Conservation (phyloP, 1,140 invertebrate species). For the Aphelinus atriplicis region DNA sequence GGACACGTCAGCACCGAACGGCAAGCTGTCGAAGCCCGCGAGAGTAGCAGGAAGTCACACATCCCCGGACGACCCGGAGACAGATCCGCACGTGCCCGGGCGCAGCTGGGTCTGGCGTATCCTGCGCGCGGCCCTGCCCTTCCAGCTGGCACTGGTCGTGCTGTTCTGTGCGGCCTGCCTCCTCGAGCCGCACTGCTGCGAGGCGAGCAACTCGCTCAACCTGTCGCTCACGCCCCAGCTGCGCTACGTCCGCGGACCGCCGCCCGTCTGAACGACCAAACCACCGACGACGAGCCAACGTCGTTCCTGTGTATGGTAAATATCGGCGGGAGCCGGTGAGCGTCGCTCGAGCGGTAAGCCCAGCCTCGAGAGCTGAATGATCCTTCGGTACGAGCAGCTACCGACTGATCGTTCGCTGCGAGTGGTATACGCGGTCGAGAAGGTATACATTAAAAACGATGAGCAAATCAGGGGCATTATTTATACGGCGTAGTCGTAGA, state of each 20-base stretch:
- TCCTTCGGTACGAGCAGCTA: neutral
- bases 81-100: conserved; percentile 61
- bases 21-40: conserved; percentile 3
- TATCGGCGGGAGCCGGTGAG: neutral
- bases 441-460: no score
- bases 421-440: no score
- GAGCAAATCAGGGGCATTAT: conserved; percentile 34
- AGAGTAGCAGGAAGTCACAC: conserved; percentile 57
- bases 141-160: conserved; percentile 84
- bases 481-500: conserved; percentile 4
- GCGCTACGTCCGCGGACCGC: conserved; percentile 85
- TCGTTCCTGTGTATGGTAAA: no score
- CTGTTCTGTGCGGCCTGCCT: conserved; percentile 84
- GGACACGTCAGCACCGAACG: neutral
- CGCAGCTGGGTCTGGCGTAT: conserved; percentile 80
- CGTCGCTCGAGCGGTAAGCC: neutral
- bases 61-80: conserved; percentile 58
- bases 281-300: neutral
- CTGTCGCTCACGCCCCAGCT: conserved; percentile 85
- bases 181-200: conserved; percentile 85
- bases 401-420: no score
- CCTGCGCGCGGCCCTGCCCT: conserved; percentile 78
- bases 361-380: neutral
- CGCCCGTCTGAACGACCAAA: conserved; percentile 74
- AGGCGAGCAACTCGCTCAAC: conserved; percentile 83